phyloP scores from a whole-genome alignment of 2,888 invertebrate genomes.

The Coronaproctus castanopsis region DNA sequence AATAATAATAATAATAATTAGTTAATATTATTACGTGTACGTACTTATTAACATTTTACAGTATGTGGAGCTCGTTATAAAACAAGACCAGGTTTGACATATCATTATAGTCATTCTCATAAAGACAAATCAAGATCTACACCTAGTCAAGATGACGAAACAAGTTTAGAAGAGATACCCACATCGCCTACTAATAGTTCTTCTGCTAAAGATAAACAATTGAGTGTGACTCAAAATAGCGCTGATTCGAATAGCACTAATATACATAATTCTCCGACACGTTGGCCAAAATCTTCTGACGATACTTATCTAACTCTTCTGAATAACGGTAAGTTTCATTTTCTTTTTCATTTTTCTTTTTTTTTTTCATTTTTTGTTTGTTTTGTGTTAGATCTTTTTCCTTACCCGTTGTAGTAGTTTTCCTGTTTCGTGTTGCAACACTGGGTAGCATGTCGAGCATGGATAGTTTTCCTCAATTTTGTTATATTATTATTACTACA shows the following conservation, averaged over 20 bases:
- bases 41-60: conserved; percentile 29
- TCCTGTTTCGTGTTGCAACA: too few relatives aligned
- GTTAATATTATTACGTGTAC: not conserved
- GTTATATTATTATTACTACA: conserved; percentile 1
- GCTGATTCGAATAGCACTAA: not conserved
- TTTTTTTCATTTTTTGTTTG: conserved; percentile 1
- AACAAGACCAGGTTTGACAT: conserved; percentile 83
- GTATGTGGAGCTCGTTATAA: conserved; percentile 93
- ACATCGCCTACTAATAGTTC: conserved; percentile 15
- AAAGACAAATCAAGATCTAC: conserved; percentile 24
- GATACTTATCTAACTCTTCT: conserved; percentile 26
- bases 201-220: conserved; percentile 6
- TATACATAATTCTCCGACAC: conserved; percentile 27
- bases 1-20: too few relatives aligned
- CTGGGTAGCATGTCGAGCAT: not conserved
- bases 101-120: conserved; percentile 87
- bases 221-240: not conserved
- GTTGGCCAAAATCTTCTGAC: conserved; percentile 32
- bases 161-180: conserved; percentile 16
- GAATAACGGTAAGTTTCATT: conserved; percentile 17
- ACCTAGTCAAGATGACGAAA: conserved; percentile 16
- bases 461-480: not conserved
- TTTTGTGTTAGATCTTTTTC: not conserved
- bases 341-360: conserved; percentile 1
- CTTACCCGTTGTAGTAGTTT: not conserved